Base-by-base conservation (phyloP, 2,113 vertebrate genomes). In the Colossoma macropomum region DNA sequence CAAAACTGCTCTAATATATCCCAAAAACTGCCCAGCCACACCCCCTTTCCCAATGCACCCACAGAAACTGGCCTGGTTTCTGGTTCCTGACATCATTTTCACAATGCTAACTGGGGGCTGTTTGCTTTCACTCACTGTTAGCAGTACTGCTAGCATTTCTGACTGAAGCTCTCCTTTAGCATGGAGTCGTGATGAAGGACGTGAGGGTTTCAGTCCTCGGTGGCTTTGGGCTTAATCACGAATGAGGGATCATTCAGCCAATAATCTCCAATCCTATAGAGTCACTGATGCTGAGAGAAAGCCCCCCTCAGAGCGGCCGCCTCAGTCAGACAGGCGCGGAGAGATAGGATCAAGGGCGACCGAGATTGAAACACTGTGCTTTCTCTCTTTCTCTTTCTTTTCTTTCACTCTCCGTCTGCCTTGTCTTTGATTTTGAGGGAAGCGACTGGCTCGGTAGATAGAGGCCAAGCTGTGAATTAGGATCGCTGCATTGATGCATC, bases 211-310 rank as follows among this genome's bases (percentile, higher is more conserved):
- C 59, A 62, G 23, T 62, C 8, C 25, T 79, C 30, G 9, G 75
- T 38, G 82, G 13, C 50, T 27, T 73, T 50, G 41, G 50, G 25
- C 32, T 45, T 80, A 27, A 72, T 60, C 52, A 72, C 52, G 34
- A 60, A 48, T 38, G n/a, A 59, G 72, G n/a, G 69, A 79, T 19
- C 32, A 23, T 73, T 41, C 62, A 56, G 54, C 52, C 63, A 54
- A 79, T 62, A 73, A 62, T 41, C 38, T 80, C 38, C 59, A 62
- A 10, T 13, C n/a, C 59, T 62, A 30, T 48, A 38, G 78, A 50
- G 52, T 85, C 76, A 66, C 66, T 83, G 82, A 89, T 90, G 60
- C 84, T 28, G 23, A 59, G 78, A 28, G 77, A 90, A 85, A 85
- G 74, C 77, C 3, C 69, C 63, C 54, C 16, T 34, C 30, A 69